phyloP scores from a whole-genome alignment of 2,113 vertebrate species.

The Sceloporus tristichus region DNA sequence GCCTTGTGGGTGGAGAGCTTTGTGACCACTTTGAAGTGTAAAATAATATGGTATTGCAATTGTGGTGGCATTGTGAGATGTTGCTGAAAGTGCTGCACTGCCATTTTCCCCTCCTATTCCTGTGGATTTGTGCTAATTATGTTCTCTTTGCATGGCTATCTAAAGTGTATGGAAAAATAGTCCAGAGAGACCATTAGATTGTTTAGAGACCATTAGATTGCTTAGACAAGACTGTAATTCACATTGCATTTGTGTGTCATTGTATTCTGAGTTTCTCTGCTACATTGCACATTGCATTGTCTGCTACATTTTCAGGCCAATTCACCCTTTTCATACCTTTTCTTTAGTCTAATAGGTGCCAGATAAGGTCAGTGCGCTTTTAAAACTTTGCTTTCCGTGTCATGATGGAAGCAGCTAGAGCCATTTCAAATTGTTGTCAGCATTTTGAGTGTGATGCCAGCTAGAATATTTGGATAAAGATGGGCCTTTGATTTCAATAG shows the following conservation, averaged over 20 bases:
- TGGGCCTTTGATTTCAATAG: background rate
- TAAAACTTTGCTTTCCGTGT: background rate
- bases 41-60: background rate
- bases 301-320: background rate
- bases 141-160: background rate
- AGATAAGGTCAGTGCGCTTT: background rate
- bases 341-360: background rate
- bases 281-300: background rate
- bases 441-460: background rate
- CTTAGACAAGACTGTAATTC: background rate
- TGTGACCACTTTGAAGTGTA: background rate
- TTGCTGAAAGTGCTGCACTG: background rate
- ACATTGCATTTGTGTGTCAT: background rate
- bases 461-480: background rate
- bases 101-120: background rate
- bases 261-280: background rate
- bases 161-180: background rate
- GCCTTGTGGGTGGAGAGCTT: too few relatives aligned
- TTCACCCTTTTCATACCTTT: background rate
- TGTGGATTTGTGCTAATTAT: background rate
- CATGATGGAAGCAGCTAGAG: background rate
- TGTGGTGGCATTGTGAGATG: background rate
- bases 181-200: background rate
- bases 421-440: background rate
- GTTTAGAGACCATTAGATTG: too few relatives aligned